Percentiles rank a stretch among this genome's conserved stretches.
phyloP scores from a whole-genome alignment of 2,113 vertebrate species.

The Myrmecobius fasciatus region DNA sequence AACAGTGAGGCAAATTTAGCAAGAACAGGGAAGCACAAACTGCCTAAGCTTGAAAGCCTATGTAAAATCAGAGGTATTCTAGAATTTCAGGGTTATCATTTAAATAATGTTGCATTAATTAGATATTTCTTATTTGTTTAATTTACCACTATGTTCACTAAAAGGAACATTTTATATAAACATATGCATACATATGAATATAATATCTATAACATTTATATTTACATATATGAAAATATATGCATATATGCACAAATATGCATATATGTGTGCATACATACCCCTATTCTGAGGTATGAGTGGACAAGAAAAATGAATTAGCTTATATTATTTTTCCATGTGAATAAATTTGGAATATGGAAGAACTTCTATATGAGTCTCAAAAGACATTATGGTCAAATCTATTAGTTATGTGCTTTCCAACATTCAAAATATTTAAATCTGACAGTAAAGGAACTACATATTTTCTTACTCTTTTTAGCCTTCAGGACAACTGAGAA shows the following conservation, averaged over 20 bases:
- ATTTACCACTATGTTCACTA: slow-evolving; percentile 56
- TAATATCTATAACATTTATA: neutral
- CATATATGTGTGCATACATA: neutral
- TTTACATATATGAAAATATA: too few relatives aligned
- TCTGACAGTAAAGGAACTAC: neutral
- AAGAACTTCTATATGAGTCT: slow-evolving; percentile 36
- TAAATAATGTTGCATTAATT: slow-evolving; percentile 28
- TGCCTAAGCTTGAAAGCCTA: neutral
- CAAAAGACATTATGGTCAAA: slow-evolving; percentile 54
- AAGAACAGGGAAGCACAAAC: neutral
- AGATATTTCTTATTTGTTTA: slow-evolving; percentile 70
- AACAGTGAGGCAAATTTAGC: slow-evolving; percentile 43
- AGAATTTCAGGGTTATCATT: slow-evolving; percentile 52
- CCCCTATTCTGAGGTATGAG: slow-evolving; percentile 44
- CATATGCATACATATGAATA: neutral
- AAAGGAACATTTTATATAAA: neutral
- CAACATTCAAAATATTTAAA: slow-evolving; percentile 44
- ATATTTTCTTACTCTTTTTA: slow-evolving; percentile 30
- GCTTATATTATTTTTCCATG: slow-evolving; percentile 54
- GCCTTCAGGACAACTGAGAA: neutral
- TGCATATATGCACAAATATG: neutral
- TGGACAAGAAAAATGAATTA: slow-evolving; percentile 60
- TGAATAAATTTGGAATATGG: slow-evolving; percentile 61
- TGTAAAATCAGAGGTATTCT: slow-evolving; percentile 3
- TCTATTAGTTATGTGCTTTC: slow-evolving; percentile 47